Conservation (phyloP, 2,797 vertebrate genomes). For the Muscicapa striata region DNA sequence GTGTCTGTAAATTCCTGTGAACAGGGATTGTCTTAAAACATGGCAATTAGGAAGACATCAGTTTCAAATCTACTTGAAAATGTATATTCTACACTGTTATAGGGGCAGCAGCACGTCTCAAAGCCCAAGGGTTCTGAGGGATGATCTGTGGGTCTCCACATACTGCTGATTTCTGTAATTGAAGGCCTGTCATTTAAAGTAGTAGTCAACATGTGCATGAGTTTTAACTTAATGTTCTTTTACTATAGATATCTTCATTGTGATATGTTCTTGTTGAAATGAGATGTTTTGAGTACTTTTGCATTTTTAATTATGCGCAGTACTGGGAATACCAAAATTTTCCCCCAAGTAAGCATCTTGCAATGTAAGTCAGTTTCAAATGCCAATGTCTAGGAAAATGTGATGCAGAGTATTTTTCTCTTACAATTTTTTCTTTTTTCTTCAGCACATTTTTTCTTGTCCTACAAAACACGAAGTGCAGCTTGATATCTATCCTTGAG, state of each 20-base stretch:
- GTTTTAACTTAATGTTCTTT: background rate
- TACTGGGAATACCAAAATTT: background rate
- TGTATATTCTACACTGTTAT: background rate
- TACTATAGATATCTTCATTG: background rate
- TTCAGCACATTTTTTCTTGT: background rate
- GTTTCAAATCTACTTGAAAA: background rate
- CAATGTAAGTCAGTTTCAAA: background rate
- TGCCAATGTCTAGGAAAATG: background rate
- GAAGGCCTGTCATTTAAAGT: background rate
- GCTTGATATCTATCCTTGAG: background rate
- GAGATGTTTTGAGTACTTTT: background rate
- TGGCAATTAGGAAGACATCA: background rate
- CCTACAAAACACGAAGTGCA: background rate
- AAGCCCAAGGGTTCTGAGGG: background rate
- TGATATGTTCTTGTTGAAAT: background rate
- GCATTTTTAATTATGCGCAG: background rate
- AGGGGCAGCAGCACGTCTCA: background rate
- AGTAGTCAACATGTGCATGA: background rate
- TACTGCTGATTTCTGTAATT: rapidly evolving
- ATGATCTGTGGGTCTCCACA: background rate
- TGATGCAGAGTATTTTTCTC: background rate
- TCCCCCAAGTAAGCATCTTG: background rate
- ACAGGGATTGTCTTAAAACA: background rate
- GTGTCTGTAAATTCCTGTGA: background rate
- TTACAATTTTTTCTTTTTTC: background rate